phyloP scores from a whole-genome alignment of 2,888 invertebrate species.

The Anthoptus insignis region DNA sequence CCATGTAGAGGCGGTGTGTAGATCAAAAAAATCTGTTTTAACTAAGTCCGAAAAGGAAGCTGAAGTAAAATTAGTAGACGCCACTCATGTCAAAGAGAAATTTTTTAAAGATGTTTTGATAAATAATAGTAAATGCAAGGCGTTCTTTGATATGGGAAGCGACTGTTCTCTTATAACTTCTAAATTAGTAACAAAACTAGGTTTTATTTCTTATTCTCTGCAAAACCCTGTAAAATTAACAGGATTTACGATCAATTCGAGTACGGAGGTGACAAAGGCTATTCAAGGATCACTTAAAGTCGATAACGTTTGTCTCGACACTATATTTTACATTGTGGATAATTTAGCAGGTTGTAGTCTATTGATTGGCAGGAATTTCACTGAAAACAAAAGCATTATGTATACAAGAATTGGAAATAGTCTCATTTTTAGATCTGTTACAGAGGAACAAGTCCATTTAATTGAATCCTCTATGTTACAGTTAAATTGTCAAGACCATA shows the following conservation, averaged over 20 bases:
- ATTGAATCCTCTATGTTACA: conserved; percentile 1
- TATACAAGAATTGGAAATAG: conserved; percentile 42
- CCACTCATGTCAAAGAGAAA: conserved; percentile 36
- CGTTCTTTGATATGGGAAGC: conserved; percentile 49
- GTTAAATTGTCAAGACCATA: background rate
- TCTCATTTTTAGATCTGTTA: conserved; percentile 26
- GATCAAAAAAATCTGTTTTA: conserved; percentile 33
- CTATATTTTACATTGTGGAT: conserved; percentile 36
- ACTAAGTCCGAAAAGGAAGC: conserved; percentile 44
- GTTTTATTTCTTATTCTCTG: conserved; percentile 27
- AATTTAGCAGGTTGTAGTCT: conserved; percentile 34
- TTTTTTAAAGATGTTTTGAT: conserved; percentile 42
- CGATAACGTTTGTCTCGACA: conserved; percentile 33
- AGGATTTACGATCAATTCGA: conserved; percentile 39
- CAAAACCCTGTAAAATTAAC: conserved; percentile 27
- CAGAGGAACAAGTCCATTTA: background rate
- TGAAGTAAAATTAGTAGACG: conserved; percentile 45
- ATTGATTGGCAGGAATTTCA: conserved; percentile 47
- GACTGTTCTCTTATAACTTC: conserved; percentile 43
- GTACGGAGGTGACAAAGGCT: conserved; percentile 24
- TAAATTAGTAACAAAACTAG: conserved; percentile 16
- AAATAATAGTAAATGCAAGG: conserved; percentile 32
- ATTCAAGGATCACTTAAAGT: conserved; percentile 23
- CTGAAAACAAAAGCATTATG: conserved; percentile 44
- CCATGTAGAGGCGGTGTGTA: conserved; percentile 46